Conservation (phyloP, 1,140 invertebrate genomes). For the Argopecten irradians region DNA sequence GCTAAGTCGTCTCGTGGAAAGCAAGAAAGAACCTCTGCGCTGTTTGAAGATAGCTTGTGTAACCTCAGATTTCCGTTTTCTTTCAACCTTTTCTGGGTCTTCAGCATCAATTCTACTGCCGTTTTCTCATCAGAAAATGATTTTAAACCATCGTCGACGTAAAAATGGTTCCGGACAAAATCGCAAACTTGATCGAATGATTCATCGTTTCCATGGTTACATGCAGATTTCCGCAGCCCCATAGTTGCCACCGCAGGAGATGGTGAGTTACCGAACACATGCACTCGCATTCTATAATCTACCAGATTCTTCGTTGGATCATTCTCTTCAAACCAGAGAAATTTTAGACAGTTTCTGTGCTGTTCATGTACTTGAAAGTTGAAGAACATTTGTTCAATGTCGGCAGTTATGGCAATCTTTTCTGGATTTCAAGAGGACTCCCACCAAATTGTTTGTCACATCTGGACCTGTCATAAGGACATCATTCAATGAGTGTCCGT, state of each 20-base stretch:
- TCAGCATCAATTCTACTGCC: constrained; percentile 27
- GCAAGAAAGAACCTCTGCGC: background rate
- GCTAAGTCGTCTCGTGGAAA: constrained; percentile 25
- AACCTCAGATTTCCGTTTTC: constrained; percentile 9
- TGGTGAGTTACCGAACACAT: constrained; percentile 28
- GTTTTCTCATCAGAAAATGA: background rate
- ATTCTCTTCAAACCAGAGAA: constrained; percentile 27
- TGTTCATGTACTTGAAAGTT: background rate
- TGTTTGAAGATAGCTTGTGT: constrained; percentile 43
- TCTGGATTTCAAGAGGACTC: background rate
- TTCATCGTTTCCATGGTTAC: too few species aligned
- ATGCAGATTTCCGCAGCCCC: constrained; percentile 10
- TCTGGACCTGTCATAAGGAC: constrained; percentile 27
- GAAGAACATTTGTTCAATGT: constrained; percentile 29
- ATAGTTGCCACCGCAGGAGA: constrained; percentile 36
- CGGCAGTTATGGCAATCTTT: constrained; percentile 24
- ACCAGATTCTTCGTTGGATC: background rate
- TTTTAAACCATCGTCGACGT: constrained; percentile 31
- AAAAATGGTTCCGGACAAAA: constrained; percentile 39
- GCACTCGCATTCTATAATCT: constrained; percentile 36
- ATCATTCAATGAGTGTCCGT: background rate
- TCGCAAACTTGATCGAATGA: background rate
- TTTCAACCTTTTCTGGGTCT: constrained; percentile 27
- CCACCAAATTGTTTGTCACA: constrained; percentile 24
- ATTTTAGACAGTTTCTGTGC: background rate